These are phyloP conservation scores for Thera obeliscata DNA, from an alignment of 2,888 invertebrate species.

Conservation along the genomic window DNA sequence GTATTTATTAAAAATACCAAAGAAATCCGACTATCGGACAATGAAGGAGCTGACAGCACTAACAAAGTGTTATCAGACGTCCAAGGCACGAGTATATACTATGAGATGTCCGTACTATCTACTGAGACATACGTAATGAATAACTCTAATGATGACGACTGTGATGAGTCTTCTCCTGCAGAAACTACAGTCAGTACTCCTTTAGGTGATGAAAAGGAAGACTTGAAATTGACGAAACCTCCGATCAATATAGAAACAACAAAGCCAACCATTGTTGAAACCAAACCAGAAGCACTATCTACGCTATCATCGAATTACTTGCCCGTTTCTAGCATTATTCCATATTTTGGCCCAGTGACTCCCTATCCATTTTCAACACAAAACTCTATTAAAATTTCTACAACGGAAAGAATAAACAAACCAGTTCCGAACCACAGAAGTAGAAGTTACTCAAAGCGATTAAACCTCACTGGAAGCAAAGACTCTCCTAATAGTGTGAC, in stretches of 20 bases:
- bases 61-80: constrained; percentile 76
- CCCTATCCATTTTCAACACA: constrained; percentile 59
- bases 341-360: constrained; percentile 51
- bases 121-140: constrained; percentile 76
- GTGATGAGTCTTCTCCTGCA: constrained; percentile 66
- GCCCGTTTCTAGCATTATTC: constrained; percentile 54
- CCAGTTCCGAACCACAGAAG: constrained; percentile 63
- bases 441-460: constrained; percentile 70
- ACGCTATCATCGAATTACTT: constrained; percentile 53
- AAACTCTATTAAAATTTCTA: constrained; percentile 50
- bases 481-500: constrained; percentile 75
- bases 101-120: constrained; percentile 78
- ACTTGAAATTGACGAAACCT: constrained; percentile 57
- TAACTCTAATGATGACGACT: constrained; percentile 69
- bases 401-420: constrained; percentile 61
- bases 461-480: constrained; percentile 65
- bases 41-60: constrained; percentile 69
- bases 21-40: constrained; percentile 76
- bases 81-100: constrained; percentile 81
- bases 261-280: constrained; percentile 47
- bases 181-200: constrained; percentile 65
- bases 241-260: constrained; percentile 47
- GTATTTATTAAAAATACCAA: constrained; percentile 83
- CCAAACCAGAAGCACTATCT: constrained; percentile 51
- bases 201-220: constrained; percentile 58